These are phyloP conservation scores for Pipistrellus pipistrellus DNA, from an alignment of 2,797 vertebrate species.

Conservation along the genomic window DNA sequence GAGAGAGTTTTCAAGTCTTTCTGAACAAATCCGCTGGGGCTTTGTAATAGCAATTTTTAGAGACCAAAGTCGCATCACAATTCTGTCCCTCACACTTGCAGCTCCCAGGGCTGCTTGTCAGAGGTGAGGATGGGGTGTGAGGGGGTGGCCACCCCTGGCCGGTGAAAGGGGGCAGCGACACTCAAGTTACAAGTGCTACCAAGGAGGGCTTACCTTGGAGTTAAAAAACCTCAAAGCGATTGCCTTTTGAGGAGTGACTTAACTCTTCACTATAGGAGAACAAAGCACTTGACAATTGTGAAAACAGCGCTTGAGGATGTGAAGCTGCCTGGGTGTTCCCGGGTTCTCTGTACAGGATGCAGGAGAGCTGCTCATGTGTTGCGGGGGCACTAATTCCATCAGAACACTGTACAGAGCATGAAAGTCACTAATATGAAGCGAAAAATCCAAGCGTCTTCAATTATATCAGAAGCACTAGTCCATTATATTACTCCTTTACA, in stretches of 20 bases:
- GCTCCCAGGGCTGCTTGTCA: neutral
- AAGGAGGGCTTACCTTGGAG: neutral
- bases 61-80: neutral
- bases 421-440: conserved; percentile 84
- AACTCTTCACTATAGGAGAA: conserved; percentile 79
- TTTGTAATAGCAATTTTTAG: neutral
- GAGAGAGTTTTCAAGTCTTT: neutral
- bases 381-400: conserved; percentile 80
- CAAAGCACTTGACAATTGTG: conserved; percentile 76
- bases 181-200: neutral
- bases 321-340: conserved; percentile 78
- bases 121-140: neutral
- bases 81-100: neutral
- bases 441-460: conserved; percentile 86
- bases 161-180: rapidly evolving
- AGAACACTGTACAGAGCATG: conserved; percentile 84
- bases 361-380: conserved; percentile 75
- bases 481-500: conserved; percentile 74
- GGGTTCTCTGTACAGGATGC: conserved; percentile 47
- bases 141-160: neutral
- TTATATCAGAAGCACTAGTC: conserved; percentile 81
- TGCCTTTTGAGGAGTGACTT: conserved; percentile 39
- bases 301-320: conserved; percentile 83
- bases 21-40: neutral
- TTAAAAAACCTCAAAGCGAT: neutral